phyloP scores from a whole-genome alignment of 2,113 vertebrate genomes.

The Macquaria ambigua region DNA sequence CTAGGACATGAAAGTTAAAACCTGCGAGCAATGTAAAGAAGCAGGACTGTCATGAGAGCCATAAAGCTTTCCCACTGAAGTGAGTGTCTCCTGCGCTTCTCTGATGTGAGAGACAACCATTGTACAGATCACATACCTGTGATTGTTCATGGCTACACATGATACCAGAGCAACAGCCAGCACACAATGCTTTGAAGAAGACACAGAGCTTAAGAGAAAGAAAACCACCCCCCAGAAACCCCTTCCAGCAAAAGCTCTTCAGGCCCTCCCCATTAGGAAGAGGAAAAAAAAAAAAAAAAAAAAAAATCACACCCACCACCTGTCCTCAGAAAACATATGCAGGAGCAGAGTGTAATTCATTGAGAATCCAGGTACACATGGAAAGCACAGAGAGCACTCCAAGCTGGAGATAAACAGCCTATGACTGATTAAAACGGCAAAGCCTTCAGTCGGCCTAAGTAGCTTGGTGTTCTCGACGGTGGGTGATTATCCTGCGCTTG shows the following conservation, averaged over 20 bases:
- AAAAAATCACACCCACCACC: slow-evolving; percentile 28
- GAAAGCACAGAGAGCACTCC: slow-evolving; percentile 27
- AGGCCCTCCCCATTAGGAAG: slow-evolving; percentile 15
- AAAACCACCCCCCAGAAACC: slow-evolving; percentile 15
- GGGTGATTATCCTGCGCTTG: slow-evolving; percentile 68
- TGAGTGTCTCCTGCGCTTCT: slow-evolving; percentile 19
- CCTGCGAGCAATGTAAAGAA: neutral
- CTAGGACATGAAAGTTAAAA: neutral
- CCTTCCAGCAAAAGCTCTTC: slow-evolving; percentile 41
- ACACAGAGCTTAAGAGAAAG: slow-evolving; percentile 51
- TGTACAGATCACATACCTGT: slow-evolving; percentile 62
- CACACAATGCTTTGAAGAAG: slow-evolving; percentile 61
- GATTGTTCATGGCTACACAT: slow-evolving; percentile 60
- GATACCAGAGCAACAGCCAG: slow-evolving; percentile 52
- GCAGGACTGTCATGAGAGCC: slow-evolving; percentile 18
- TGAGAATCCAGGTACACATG: slow-evolving; percentile 44
- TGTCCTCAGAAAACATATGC: slow-evolving; percentile 52
- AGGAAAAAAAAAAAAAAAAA: neutral
- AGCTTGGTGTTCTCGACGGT: slow-evolving; percentile 67
- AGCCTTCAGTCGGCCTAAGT: slow-evolving; percentile 70
- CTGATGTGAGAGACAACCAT: slow-evolving; percentile 38
- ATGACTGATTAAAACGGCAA: slow-evolving; percentile 73
- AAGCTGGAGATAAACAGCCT: slow-evolving; percentile 59
- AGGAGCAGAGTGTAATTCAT: slow-evolving; percentile 18
- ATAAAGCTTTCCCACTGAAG: slow-evolving; percentile 20